Percentiles rank a stretch among this genome's conserved stretches.
These are phyloP conservation scores for Sakesphorus luctuosus DNA, from an alignment of 2,113 vertebrate species.

Conservation along the genomic window DNA sequence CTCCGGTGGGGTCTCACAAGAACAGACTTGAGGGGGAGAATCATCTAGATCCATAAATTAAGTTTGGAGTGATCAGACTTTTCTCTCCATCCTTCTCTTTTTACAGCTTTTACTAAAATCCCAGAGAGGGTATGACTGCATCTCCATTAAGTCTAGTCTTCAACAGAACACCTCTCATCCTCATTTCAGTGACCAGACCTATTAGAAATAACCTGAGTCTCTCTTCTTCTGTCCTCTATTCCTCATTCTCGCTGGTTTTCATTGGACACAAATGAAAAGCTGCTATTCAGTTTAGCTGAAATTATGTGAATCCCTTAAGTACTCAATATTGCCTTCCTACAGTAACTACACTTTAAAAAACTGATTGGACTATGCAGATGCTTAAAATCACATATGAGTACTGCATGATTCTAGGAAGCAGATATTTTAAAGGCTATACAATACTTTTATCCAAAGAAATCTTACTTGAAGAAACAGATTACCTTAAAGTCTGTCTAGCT, in stretches of 20 bases:
- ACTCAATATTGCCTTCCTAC: neutral
- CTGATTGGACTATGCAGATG: accelerated
- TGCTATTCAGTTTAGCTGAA: neutral
- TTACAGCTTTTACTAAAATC: neutral
- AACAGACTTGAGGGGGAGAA: neutral
- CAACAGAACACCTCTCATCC: neutral
- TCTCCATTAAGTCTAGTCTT: neutral
- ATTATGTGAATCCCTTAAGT: neutral
- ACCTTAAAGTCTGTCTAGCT: neutral
- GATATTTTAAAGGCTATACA: neutral
- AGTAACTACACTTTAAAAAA: neutral
- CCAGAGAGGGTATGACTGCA: neutral
- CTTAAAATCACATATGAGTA: neutral
- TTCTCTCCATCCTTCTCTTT: too few relatives aligned
- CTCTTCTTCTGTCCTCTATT: neutral
- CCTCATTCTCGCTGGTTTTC: neutral
- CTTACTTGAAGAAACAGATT: neutral
- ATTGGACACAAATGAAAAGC: neutral
- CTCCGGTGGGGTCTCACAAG: neutral
- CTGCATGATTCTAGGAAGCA: neutral
- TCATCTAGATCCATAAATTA: neutral
- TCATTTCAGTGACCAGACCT: neutral
- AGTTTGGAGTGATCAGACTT: neutral
- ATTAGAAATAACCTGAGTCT: neutral
- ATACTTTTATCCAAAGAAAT: neutral